A percentile compares a stretch with the other conserved stretches of the same genome.
phyloP scores from a whole-genome alignment of 2,797 vertebrate genomes.

The Anguilla anguilla region DNA sequence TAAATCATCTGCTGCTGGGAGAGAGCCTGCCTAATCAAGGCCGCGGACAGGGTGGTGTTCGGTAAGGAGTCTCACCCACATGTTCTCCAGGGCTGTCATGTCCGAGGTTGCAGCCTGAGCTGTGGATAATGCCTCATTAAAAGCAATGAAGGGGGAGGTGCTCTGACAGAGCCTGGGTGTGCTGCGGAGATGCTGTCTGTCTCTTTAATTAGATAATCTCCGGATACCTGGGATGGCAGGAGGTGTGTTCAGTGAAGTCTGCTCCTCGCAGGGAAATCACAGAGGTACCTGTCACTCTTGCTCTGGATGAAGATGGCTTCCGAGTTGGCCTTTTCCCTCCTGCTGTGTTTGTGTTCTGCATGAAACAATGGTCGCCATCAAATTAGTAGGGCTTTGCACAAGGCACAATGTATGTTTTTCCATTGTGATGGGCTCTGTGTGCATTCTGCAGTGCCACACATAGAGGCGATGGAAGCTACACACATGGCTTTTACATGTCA shows the following conservation, averaged over 20 bases:
- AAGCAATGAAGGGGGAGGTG: slow-evolving; percentile 28
- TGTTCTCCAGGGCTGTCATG: slow-evolving; percentile 26
- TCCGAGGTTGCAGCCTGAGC: slow-evolving; percentile 29
- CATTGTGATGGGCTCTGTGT: background rate
- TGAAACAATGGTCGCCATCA: background rate
- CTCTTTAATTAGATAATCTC: slow-evolving; percentile 36
- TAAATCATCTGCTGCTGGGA: slow-evolving; percentile 21
- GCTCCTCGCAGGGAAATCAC: slow-evolving; percentile 10
- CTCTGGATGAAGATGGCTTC: slow-evolving; percentile 13
- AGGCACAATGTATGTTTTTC: background rate
- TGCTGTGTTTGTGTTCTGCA: background rate
- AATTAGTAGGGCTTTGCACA: background rate
- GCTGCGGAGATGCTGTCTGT: slow-evolving; percentile 15
- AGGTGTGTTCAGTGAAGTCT: slow-evolving; percentile 11
- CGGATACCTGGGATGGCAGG: slow-evolving; percentile 10
- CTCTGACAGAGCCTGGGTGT: slow-evolving; percentile 32
- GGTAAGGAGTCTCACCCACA: slow-evolving; percentile 29
- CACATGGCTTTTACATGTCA: background rate
- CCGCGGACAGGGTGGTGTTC: slow-evolving; percentile 19
- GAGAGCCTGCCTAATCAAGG: slow-evolving; percentile 29
- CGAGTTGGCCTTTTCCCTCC: background rate
- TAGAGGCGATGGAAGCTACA: background rate
- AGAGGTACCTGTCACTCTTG: slow-evolving; percentile 18
- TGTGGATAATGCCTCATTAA: slow-evolving; percentile 37
- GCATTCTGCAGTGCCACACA: background rate